Base-by-base conservation (phyloP, 2,888 invertebrate genomes). In the Idaea dimidiata region DNA sequence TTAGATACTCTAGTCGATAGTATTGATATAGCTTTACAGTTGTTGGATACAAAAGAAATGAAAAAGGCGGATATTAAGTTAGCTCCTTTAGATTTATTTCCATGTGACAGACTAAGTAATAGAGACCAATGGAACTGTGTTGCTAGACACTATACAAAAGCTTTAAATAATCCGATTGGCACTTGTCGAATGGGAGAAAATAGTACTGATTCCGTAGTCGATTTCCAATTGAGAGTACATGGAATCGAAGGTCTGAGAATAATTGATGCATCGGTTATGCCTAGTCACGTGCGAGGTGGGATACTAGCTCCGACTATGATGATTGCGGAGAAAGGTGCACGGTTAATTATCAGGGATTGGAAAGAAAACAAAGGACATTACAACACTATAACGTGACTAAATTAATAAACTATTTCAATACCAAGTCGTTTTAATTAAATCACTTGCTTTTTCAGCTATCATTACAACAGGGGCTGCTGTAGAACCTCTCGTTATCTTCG, bases 91-190 rank as follows among this genome's bases (percentile, higher is more conserved):
- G 92, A 91, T 72, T 75, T 89, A 43, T 91, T 91, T 57, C 91
- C 93, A 14, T 93, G 93, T 70, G 90, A 92, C 66, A 83, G 86
- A 66, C 70, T 91, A 59, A 83, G 73, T 57, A 89, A 88, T 67
- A 85, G 91, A 77, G 90, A 91, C 70, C 91, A 89, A 65, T 93
- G 93, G 93, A 91, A 90, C 64, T 93, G 93, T 75, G 86, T 93
- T 64, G 86, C 90, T 1, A 83, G 91, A 66, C 93, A 93, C 79
- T 92, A 89, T 60, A 93, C 93, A 17, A 91, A 87, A 79, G 89
- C 93, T 59, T 76, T 92, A 73, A 84, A 83, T 66, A 89, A 90
- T 70, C 91, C 93, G 4, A 79, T 93, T 64, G 93, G 93, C 7
- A 92, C 93, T 3, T 93, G 93, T 73, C 81, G 84, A 59, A 93